Evolutionary conservation across 2,797 vertebrate species (phyloP).

Genomic region (Euphonia xanthogaster): DNA sequence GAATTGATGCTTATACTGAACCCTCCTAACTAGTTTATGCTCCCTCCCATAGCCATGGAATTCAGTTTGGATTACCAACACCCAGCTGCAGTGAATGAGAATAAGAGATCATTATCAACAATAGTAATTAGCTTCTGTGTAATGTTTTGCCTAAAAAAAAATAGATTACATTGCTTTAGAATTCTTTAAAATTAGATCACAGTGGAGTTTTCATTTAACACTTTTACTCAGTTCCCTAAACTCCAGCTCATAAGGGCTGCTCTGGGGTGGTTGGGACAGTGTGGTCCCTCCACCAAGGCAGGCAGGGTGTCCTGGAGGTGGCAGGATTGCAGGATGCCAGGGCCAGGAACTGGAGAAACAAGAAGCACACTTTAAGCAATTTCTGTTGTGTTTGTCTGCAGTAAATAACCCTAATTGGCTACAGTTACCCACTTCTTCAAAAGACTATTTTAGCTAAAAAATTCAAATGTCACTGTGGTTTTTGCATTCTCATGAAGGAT

Average conservation of each 20-base stretch:
- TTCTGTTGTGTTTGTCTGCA: neutral
- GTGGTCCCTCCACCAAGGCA: neutral
- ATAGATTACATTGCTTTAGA: neutral
- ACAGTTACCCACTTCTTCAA: neutral
- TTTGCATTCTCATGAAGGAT: neutral
- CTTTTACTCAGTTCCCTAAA: neutral
- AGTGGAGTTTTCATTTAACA: neutral
- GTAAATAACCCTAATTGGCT: neutral
- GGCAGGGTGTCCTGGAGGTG: neutral
- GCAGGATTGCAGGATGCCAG: neutral
- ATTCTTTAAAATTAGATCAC: neutral
- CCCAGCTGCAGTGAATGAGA: neutral
- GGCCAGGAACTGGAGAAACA: neutral
- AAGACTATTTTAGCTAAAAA: neutral
- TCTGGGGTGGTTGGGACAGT: neutral
- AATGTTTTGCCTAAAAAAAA: neutral
- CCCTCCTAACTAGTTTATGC: neutral
- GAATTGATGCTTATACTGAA: neutral
- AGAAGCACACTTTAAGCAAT: neutral
- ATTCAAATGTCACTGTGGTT: accelerated
- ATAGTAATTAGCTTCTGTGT: neutral
- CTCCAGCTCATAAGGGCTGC: neutral
- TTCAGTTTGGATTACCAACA: neutral
- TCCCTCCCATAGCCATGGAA: neutral
- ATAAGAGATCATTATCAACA: neutral